phyloP scores from a whole-genome alignment of 2,888 invertebrate genomes.

The Steinernema hermaphroditum region DNA sequence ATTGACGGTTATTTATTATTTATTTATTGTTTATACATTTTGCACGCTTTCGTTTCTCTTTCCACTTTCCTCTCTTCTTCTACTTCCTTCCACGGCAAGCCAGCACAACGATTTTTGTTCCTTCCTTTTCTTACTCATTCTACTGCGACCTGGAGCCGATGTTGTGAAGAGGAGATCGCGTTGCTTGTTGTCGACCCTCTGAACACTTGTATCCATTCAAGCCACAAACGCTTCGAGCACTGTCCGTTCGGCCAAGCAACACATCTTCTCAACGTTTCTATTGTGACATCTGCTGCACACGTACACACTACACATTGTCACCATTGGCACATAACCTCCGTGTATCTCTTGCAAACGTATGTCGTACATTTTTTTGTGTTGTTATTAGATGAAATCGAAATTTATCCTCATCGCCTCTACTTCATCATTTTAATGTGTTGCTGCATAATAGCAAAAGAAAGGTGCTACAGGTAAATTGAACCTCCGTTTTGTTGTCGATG shows the following conservation, averaged over 20 bases:
- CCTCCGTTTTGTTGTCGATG: constrained; percentile 19
- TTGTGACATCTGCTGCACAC: background rate
- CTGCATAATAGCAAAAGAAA: constrained; percentile 18
- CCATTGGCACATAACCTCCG: background rate
- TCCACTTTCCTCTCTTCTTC: background rate
- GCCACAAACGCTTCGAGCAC: background rate
- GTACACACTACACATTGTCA: background rate
- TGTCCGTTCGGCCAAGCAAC: background rate
- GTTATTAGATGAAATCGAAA: constrained; percentile 19
- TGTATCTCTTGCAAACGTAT: constrained; percentile 18
- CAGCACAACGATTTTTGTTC: background rate
- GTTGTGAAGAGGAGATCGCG: constrained; percentile 6
- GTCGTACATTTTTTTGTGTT: constrained; percentile 13
- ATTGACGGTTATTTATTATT: background rate
- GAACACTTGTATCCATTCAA: background rate
- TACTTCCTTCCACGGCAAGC: background rate
- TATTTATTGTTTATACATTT: constrained; percentile 11
- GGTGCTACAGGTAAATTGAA: constrained; percentile 24
- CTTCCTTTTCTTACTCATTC: background rate
- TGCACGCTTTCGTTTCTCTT: background rate
- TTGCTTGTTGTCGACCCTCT: background rate
- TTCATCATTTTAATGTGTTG: background rate
- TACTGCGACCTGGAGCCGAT: background rate
- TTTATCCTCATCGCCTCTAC: background rate
- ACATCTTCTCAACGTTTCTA: background rate